phyloP scores from a whole-genome alignment of 2,113 vertebrate species.

The Artemisiospiza belli region DNA sequence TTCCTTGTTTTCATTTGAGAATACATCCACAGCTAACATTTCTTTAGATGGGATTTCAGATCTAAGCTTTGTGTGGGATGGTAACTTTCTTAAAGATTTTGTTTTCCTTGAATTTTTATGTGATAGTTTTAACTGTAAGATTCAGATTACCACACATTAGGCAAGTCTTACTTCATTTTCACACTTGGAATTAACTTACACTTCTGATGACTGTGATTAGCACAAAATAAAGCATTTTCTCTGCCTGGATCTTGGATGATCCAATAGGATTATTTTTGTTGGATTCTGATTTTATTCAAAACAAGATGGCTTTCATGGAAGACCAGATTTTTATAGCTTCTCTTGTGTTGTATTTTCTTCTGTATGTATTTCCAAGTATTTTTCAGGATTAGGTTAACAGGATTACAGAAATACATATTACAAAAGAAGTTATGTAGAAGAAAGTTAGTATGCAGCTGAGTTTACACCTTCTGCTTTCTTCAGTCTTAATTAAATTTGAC shows the following conservation, averaged over 20 bases:
- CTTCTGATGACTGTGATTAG: not conserved
- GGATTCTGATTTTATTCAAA: not conserved
- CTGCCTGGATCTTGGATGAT: not conserved
- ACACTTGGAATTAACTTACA: not conserved
- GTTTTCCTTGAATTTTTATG: not conserved
- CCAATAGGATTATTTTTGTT: not conserved
- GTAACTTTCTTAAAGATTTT: not conserved
- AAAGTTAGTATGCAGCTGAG: not conserved
- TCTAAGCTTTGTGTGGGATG: not conserved
- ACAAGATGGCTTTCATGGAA: not conserved
- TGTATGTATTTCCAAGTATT: not conserved
- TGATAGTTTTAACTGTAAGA: not conserved
- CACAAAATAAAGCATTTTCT: not conserved
- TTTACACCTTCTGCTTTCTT: not conserved
- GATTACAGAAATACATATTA: not conserved
- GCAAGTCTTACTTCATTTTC: not conserved
- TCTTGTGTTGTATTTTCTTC: not conserved
- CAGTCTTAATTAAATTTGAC: not conserved
- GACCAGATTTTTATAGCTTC: not conserved
- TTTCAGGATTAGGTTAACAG: not conserved
- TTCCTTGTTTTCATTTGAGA: not conserved
- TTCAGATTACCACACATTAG: not conserved
- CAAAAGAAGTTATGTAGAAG: not conserved
- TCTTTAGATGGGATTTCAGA: not conserved
- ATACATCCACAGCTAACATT: not conserved